Evolutionary conservation across 1,140 invertebrate species (phyloP).

Genomic region (Macrobrachium nipponense): DNA sequence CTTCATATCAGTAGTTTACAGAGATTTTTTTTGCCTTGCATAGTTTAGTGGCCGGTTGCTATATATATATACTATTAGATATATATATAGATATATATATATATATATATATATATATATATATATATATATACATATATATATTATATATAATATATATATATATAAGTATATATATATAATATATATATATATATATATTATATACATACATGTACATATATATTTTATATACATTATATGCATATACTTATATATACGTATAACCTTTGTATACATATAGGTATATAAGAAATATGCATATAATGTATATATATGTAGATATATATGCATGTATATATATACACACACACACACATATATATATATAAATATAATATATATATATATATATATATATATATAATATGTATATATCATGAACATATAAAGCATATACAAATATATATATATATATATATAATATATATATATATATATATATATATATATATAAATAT

Average conservation of each 20-base stretch:
- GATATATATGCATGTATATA: background rate
- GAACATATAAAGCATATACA: constrained; percentile 1
- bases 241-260: background rate
- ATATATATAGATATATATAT: background rate
- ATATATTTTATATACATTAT: background rate
- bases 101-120: background rate
- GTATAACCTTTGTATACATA: background rate
- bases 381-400: background rate
- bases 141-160: background rate
- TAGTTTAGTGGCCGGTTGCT: background rate
- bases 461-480: background rate
- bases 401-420: constrained; percentile 6
- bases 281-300: background rate
- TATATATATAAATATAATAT: background rate
- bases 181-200: constrained; percentile 1
- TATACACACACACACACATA: background rate
- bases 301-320: background rate
- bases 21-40: too few relatives aligned
- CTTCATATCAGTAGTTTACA: background rate
- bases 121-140: background rate
- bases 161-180: background rate
- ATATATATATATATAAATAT: constrained; percentile 9
- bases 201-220: background rate
- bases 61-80: background rate
- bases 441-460: constrained; percentile 8